Evolutionary conservation across 2,113 vertebrate species (phyloP), one percentile per base, ranked within the genome.

Genomic region (Oreochromis aureus): DNA sequence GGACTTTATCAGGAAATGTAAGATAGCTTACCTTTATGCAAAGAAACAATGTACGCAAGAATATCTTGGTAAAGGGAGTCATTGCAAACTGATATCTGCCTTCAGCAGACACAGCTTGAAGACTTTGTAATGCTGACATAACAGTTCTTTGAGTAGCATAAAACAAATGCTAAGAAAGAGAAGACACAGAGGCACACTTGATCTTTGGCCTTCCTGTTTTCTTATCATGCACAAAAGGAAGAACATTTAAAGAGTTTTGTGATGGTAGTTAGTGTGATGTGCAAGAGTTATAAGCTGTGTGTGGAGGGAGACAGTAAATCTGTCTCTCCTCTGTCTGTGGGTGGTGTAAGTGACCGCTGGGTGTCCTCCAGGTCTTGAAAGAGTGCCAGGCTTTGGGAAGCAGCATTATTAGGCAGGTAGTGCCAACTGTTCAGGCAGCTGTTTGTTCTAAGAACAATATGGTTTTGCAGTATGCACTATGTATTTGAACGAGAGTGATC

Each of bases 401-500:
- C 89, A 91, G 48, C 89, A 80, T 90, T 87, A 87, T 91, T 76
- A 92, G 94, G 90, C 87, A 93, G 92, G 92, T 92, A 91, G 87
- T 81, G 82, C 90, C 94, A 94, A 93, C 92, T 94, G 94, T 89
- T 93, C 89, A 78, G 86, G 91, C 92, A 92, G 92, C 91, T 92
- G 89, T 90, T 91, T 91, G 82, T 81, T 91, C 82, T 85, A 41
- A 82, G 80, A 36, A 82, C 89, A 94, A 88, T 90, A 83, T 13
- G 89, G 78, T 89, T 94, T 88, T 80, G 56, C 84, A 58, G 81
- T 90, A 86, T 90, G 54, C 80, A 89, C 93, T 87, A 89, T 81
- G 76, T 85, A 79, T 91, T 85, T 86, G 84, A 51, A 88, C 55
- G 63, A 79, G n/a, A 83, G 55, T 44, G 18, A 85, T 89, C 66